Base-by-base conservation (phyloP, 2,113 vertebrate species). In the Pelodiscus sinensis region DNA sequence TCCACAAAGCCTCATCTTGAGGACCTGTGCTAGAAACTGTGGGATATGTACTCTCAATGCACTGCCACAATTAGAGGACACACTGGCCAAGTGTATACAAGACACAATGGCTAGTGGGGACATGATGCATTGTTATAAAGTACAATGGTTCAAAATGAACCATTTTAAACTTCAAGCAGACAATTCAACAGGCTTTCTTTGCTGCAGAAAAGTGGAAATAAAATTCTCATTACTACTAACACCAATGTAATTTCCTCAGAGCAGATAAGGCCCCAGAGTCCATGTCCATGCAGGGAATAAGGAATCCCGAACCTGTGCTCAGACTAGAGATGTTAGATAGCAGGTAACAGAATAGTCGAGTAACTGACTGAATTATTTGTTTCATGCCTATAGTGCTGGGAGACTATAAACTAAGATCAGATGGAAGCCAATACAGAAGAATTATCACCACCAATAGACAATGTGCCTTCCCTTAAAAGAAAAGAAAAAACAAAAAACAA, bases 381-480 rank as follows among this genome's bases (percentile, higher is more conserved):
- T 44, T 44, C 44, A 44, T 44, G 44, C 44, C 24, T 78, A 31
- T 25, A 83, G 87, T 16, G 65, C 82, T 50, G 84, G 83, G 73
- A 79, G 55, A 60, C 18, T 79, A 78, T 79, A 78, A 85, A 85
- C 31, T 9, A 84, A 55, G 75, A 82, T 73, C 60, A 68, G 54
- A 79, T 31, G 92, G 57, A 77, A 86, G 93, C 92, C 81, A 87
- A 81, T 29, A 90, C 0, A 86, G 86, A 93, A 88, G 73, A 88
- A 82, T n/a, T 81, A 82, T 73, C 90, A 62, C 65, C 92, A 94
- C 54, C 79, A 95, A 90, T 84, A 95, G 92, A 93, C 88, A 96
- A 83, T 56, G 90, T 88, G 94, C 91, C 68, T 91, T 77, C 52
- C 83, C 25, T 81, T n/a, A 86, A 84, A 91, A 94, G 87, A 60